Conservation (phyloP, 2,113 vertebrate genomes). For the Oryzias curvinotus region DNA sequence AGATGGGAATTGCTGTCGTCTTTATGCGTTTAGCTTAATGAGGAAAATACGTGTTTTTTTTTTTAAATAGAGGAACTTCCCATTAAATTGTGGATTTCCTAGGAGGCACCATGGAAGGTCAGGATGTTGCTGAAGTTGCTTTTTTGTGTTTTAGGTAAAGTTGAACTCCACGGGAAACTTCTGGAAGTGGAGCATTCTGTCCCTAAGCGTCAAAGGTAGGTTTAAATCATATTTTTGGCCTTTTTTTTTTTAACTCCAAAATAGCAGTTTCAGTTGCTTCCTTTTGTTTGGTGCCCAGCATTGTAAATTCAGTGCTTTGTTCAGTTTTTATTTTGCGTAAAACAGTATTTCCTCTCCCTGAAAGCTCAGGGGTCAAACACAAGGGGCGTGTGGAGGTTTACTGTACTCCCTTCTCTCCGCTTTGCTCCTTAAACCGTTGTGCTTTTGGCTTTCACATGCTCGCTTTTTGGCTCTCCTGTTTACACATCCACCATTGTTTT, state of each 20-base stretch:
- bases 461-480: neutral
- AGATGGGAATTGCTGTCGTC: too few relatives aligned
- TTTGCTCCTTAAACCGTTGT: slow-evolving; percentile 34
- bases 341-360: neutral
- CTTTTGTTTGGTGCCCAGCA: neutral
- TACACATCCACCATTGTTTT: neutral
- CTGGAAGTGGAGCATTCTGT: slow-evolving; percentile 97
- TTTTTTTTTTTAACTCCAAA: neutral
- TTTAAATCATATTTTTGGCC: slow-evolving; percentile 5
- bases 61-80: too few relatives aligned
- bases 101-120: neutral
- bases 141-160: slow-evolving; percentile 86
- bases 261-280: neutral
- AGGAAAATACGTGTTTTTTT: too few relatives aligned
- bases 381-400: slow-evolving; percentile 53
- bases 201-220: slow-evolving; percentile 97
- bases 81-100: too few relatives aligned
- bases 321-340: slow-evolving; percentile 1
- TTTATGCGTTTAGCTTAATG: too few relatives aligned
- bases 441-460: slow-evolving; percentile 19
- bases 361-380: slow-evolving; percentile 53
- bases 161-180: slow-evolving; percentile 95
- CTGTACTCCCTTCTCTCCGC: slow-evolving; percentile 42
- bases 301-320: neutral
- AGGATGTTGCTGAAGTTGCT: slow-evolving; percentile 5